Evolutionary conservation across 30 jellyfish, hydroid and myxozoan genomes (phyloP), one percentile per base, ranked within the genome.

Genomic region (Mastigias papua): DNA sequence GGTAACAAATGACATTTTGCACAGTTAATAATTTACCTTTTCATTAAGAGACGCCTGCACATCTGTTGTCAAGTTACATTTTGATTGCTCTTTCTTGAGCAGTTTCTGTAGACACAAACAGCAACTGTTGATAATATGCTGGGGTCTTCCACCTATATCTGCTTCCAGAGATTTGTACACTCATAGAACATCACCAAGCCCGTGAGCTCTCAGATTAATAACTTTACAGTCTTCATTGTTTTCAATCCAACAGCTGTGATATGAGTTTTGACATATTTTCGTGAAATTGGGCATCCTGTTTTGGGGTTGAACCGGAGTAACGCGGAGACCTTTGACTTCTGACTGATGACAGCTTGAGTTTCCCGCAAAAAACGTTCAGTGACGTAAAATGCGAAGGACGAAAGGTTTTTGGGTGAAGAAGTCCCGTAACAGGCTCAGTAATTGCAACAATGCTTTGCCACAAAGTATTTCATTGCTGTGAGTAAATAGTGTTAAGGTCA

Each of bases 181-280:
- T 1, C 23, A 46, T 27, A 75, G 49, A 27, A 75, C 86, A 37
- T 75, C 86, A 29, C 86, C 69, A 37, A 75, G 76, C 23, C 86
- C 73, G 50, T 46, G 69, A 57, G 86, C 54, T 49, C 86, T 31
- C 86, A 75, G 49, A 75, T 75, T 51, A 13, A 75, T 75, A 1
- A 51, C 22, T 48, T 48, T 75, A 10, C 67, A 19, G 73, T 34
- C 28, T 75, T 65, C 23, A 46, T 57, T 1, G 51, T 49, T 48
- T 75, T 75, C 76, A 57, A 20, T 75, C 86, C 75, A 75, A 22
- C 48, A 11, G 6, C 49, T 57, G 32, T 75, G 86, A 6, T 46
- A 58, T 10, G 86, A 73, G 50, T 75, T 75, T 22, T 48, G 68
- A 42, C 86, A 75, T 22, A 23, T 54, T 19, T 75, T 49, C 54